Percentiles rank a stretch among this genome's conserved stretches.
Evolutionary conservation across 2,113 vertebrate species (phyloP).

Genomic region (Elaphurus davidianus): DNA sequence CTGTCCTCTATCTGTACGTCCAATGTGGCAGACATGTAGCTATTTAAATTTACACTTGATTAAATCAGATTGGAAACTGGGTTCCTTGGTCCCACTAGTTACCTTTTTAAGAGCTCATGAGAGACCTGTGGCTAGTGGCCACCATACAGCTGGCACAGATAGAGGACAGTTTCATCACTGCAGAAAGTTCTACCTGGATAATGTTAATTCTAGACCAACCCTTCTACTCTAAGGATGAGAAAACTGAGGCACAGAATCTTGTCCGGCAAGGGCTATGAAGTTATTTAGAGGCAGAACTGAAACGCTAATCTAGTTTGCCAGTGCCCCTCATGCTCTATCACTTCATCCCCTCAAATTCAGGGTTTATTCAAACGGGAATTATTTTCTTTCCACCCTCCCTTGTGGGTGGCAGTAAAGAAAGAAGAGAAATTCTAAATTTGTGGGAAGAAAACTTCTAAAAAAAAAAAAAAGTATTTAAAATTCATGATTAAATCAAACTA

Average conservation of each 20-base stretch:
- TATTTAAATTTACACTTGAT: background rate
- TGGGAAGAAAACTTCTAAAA: background rate
- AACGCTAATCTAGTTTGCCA: background rate
- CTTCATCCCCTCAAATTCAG: background rate
- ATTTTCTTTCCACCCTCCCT: background rate
- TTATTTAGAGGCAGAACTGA: background rate
- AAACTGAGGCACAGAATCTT: background rate
- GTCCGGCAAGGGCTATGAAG: background rate
- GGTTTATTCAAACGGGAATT: background rate
- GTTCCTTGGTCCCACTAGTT: background rate
- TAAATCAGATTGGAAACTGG: background rate
- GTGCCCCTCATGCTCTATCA: background rate
- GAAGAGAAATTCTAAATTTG: background rate
- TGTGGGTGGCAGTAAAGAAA: background rate
- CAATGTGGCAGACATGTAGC: background rate
- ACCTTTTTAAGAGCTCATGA: background rate
- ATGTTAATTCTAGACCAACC: background rate
- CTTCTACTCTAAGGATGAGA: background rate
- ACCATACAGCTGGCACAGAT: background rate
- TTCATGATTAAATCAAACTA: background rate
- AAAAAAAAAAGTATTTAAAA: background rate
- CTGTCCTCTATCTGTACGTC: background rate
- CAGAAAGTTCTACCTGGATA: background rate
- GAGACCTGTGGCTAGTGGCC: background rate
- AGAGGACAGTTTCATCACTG: background rate